Evolutionary conservation across 2,113 vertebrate species (phyloP).

Genomic region (Halichoerus grypus): DNA sequence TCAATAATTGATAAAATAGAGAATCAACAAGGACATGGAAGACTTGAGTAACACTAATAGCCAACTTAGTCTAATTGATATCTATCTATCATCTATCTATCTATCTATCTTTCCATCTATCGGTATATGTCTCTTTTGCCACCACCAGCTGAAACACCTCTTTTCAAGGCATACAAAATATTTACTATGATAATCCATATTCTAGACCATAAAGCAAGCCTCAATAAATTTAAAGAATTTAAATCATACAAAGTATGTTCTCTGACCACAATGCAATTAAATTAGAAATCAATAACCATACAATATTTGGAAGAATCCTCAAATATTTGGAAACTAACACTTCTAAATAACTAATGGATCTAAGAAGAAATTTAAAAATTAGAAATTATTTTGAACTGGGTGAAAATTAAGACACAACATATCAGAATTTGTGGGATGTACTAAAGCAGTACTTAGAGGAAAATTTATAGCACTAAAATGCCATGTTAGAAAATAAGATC

Average conservation of each 20-base stretch:
- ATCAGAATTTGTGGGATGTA: not conserved
- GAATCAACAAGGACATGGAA: not conserved
- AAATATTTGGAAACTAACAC: conserved; percentile 50
- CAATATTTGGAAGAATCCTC: not conserved
- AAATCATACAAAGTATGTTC: conserved; percentile 29
- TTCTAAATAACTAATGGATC: not conserved
- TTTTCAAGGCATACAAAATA: not conserved
- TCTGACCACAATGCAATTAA: conserved; percentile 35
- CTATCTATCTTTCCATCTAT: not conserved
- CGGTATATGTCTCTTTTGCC: not conserved
- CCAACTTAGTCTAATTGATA: not conserved
- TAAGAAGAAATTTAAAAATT: conserved; percentile 7
- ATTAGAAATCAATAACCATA: conserved; percentile 53
- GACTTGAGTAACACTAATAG: not conserved
- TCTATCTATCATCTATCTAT: not conserved
- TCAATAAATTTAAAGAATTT: conserved; percentile 48
- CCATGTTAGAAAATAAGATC: not conserved
- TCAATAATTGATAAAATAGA: not conserved
- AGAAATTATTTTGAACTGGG: conserved; percentile 52
- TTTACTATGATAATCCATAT: not conserved
- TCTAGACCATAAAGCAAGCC: not conserved
- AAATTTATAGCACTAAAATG: not conserved
- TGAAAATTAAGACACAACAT: conserved; percentile 28
- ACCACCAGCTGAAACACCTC: not conserved
- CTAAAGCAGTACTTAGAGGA: conserved; percentile 17